These are phyloP conservation scores for Semnornis frantzii DNA, from an alignment of 2,113 vertebrate genomes.

Conservation along the genomic window DNA sequence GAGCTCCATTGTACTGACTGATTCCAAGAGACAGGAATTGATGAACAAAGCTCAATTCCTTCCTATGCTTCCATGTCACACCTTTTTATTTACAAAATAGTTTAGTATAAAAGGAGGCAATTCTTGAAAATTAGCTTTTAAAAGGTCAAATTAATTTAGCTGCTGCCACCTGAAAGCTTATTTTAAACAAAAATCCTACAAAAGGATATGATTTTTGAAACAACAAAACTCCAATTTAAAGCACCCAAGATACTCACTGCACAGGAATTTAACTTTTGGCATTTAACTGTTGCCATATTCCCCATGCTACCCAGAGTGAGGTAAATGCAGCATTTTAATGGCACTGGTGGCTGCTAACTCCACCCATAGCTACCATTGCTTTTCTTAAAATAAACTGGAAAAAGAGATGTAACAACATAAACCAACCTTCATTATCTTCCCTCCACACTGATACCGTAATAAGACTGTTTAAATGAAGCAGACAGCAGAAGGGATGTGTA, in stretches of 20 bases:
- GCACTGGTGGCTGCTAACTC: neutral
- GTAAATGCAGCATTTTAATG: neutral
- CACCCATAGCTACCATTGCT: neutral
- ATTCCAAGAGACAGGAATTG: slow-evolving; percentile 20
- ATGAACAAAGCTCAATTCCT: slow-evolving; percentile 14
- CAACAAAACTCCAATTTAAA: neutral
- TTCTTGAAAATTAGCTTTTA: slow-evolving; percentile 38
- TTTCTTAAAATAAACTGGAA: slow-evolving; percentile 51
- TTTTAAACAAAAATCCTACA: neutral
- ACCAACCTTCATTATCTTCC: slow-evolving; percentile 48
- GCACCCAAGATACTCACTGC: neutral
- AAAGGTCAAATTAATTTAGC: slow-evolving; percentile 36
- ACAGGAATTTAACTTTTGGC: neutral
- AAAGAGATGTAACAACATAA: slow-evolving; percentile 39
- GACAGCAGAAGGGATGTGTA: slow-evolving; percentile 52
- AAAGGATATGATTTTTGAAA: slow-evolving; percentile 12
- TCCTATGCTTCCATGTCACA: slow-evolving; percentile 3
- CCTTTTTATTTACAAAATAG: slow-evolving; percentile 62
- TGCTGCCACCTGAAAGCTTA: neutral
- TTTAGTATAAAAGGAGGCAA: slow-evolving; percentile 43
- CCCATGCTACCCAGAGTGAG: neutral
- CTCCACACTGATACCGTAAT: slow-evolving; percentile 47
- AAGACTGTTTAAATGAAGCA: slow-evolving; percentile 63
- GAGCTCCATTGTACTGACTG: neutral
- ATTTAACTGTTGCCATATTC: neutral